A percentile compares a stretch with the other conserved stretches of the same genome.
Conservation (phyloP, 2,113 vertebrate genomes). For the Dromiciops gliroides region DNA sequence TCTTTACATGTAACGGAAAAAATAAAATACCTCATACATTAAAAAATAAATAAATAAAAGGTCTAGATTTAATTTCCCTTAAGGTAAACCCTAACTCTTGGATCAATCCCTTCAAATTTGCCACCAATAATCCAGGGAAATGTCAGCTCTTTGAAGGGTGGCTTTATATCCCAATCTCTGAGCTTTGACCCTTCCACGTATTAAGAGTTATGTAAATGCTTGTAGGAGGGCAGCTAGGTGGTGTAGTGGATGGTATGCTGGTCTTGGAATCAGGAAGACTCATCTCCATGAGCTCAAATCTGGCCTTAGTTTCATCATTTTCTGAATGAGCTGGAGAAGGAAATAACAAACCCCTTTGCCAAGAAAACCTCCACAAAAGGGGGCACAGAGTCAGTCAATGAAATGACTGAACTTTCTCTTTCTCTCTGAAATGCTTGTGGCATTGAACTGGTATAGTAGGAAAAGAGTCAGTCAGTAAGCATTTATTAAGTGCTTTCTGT, state of each 20-base stretch:
- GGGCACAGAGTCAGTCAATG: background rate
- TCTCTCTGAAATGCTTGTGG: background rate
- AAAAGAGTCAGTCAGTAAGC: background rate
- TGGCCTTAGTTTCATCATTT: background rate
- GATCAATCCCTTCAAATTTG: background rate
- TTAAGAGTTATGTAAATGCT: background rate
- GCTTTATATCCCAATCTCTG: background rate
- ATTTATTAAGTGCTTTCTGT: background rate
- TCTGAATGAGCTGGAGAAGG: background rate
- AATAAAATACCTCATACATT: no score
- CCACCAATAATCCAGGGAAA: background rate
- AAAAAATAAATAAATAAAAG: no score
- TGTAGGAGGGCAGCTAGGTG: background rate
- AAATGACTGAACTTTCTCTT: background rate
- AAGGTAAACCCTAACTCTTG: background rate
- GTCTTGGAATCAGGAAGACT: background rate
- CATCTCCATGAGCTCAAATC: background rate
- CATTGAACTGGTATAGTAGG: background rate
- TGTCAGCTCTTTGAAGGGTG: background rate
- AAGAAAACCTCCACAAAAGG: background rate
- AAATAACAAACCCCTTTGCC: background rate
- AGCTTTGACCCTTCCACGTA: background rate
- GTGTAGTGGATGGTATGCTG: no score
- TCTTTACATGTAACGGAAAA: no score
- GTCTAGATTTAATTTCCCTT: background rate